These are phyloP conservation scores for Solenodon paradoxus DNA, from an alignment of 2,113 vertebrate genomes.

Conservation along the genomic window DNA sequence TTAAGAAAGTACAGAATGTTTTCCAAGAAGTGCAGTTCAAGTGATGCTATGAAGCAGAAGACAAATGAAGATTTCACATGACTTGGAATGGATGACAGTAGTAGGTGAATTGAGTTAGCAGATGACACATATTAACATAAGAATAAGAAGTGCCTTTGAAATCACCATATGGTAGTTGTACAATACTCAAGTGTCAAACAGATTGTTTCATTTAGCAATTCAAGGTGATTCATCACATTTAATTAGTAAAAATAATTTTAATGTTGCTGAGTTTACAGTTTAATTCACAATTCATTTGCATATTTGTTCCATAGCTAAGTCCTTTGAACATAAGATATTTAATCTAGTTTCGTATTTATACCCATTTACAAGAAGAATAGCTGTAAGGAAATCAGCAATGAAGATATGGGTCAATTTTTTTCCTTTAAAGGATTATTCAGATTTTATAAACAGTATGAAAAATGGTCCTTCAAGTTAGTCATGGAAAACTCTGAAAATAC, in stretches of 20 bases:
- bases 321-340: neutral
- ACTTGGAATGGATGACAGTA: neutral
- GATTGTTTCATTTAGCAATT: neutral
- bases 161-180: neutral
- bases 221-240: neutral
- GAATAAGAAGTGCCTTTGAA: neutral
- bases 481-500: neutral
- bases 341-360: neutral
- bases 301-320: neutral
- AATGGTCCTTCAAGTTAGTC: neutral
- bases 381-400: neutral
- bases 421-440: neutral
- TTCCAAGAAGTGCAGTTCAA: neutral
- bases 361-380: neutral
- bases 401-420: neutral
- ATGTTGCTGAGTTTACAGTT: slow-evolving; percentile 16
- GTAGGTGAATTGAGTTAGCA: neutral
- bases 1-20: neutral
- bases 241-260: neutral
- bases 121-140: neutral
- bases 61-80: neutral
- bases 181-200: neutral
- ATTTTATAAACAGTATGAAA: neutral
- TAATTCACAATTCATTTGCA: neutral
- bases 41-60: neutral